Conservation (phyloP, 2,797 vertebrate species). For the Centropyge bicolor region DNA sequence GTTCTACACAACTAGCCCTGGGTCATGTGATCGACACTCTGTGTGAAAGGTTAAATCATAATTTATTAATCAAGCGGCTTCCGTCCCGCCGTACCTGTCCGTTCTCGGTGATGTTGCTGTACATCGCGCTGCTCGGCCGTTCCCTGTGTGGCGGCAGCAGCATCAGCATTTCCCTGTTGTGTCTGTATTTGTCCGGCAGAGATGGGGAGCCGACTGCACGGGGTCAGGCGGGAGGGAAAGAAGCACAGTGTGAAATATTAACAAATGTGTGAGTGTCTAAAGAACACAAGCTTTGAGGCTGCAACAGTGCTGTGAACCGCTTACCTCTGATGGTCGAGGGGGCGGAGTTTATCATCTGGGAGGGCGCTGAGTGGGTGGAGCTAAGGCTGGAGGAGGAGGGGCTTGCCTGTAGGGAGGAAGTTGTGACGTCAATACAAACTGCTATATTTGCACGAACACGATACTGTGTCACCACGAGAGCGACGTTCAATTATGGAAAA, state of each 20-base stretch:
- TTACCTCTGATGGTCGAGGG: slow-evolving; percentile 94
- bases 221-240: neutral
- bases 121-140: slow-evolving; percentile 96
- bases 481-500: neutral
- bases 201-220: slow-evolving; percentile 90
- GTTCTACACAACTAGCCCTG: too few species aligned
- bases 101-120: slow-evolving; percentile 90
- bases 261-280: too few species aligned
- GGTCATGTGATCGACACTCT: too few species aligned
- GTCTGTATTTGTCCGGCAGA: slow-evolving; percentile 95
- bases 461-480: neutral
- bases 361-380: slow-evolving; percentile 96
- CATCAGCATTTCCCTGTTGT: slow-evolving; percentile 95
- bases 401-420: slow-evolving; percentile 88
- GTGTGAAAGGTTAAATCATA: too few species aligned
- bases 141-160: slow-evolving; percentile 93
- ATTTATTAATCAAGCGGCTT: too few species aligned
- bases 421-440: neutral
- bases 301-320: slow-evolving; percentile 29
- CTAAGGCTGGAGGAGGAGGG: slow-evolving; percentile 97
- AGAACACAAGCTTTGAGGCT: too few species aligned
- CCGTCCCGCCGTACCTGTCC: slow-evolving; percentile 88
- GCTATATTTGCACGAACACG: neutral
- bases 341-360: slow-evolving; percentile 96
- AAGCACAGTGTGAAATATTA: neutral